Percentiles rank a stretch among this genome's conserved stretches.
phyloP scores from a whole-genome alignment of 1,140 invertebrate genomes.

The Leptestheria dahalacensis region DNA sequence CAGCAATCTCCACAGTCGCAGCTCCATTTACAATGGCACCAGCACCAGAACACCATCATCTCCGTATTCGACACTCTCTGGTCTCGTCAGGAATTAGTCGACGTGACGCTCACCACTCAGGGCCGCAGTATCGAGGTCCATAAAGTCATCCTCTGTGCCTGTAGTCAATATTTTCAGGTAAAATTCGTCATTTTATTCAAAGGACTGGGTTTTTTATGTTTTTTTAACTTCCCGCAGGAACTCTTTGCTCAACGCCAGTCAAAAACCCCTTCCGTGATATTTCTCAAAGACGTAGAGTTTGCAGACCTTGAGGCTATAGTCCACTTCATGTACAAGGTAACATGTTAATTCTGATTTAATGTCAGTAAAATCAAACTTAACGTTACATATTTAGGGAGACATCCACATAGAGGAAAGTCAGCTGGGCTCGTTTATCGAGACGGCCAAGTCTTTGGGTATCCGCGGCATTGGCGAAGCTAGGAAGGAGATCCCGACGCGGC shows the following conservation, averaged over 20 bases:
- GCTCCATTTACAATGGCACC: slow-evolving; percentile 87
- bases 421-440: slow-evolving; percentile 68
- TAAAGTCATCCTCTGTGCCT: slow-evolving; percentile 86
- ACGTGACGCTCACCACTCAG: slow-evolving; percentile 82
- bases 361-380: neutral
- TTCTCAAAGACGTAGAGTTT: slow-evolving; percentile 61
- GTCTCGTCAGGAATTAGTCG: slow-evolving; percentile 79
- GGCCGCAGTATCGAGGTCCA: slow-evolving; percentile 77
- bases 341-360: neutral
- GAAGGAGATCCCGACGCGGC: too few relatives aligned
- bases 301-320: slow-evolving; percentile 44
- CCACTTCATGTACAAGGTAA: slow-evolving; percentile 37
- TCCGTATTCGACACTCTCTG: slow-evolving; percentile 80
- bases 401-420: slow-evolving; percentile 86
- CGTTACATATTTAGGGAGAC: slow-evolving; percentile 43
- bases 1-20: too few relatives aligned
- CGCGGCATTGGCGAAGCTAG: slow-evolving; percentile 66
- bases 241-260: slow-evolving; percentile 62
- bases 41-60: slow-evolving; percentile 72
- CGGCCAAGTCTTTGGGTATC: slow-evolving; percentile 79
- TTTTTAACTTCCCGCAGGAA: neutral
- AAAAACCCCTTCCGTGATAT: slow-evolving; percentile 65
- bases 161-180: slow-evolving; percentile 77
- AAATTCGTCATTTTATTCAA: neutral
- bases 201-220: neutral